A percentile compares a stretch with the other conserved stretches of the same genome.
These are phyloP conservation scores for Tamandua tetradactyla DNA, from an alignment of 2,797 vertebrate genomes.

Conservation along the genomic window DNA sequence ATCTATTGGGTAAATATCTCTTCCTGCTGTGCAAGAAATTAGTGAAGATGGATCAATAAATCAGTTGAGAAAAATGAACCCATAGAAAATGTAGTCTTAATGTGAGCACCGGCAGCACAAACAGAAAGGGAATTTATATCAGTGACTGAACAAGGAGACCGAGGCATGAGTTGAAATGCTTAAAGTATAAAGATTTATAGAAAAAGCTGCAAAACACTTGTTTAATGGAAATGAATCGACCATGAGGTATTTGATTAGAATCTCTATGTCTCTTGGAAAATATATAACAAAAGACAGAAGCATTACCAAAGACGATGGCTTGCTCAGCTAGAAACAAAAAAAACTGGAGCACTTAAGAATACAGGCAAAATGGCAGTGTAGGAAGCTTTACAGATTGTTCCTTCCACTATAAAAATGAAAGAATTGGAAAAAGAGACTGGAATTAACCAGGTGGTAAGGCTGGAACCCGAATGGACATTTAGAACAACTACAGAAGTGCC, in stretches of 20 bases:
- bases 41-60: background rate
- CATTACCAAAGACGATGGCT: background rate
- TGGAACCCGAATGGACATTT: too few species aligned
- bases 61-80: background rate
- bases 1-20: background rate
- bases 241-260: background rate
- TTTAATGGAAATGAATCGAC: background rate
- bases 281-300: background rate
- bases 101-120: background rate
- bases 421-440: too few species aligned
- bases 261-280: background rate
- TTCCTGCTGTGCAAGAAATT: background rate
- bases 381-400: too few species aligned
- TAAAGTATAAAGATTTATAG: background rate
- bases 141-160: background rate
- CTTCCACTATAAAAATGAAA: too few species aligned
- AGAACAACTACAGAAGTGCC: too few species aligned
- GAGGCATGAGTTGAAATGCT: background rate
- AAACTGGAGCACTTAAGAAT: background rate
- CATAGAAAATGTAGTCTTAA: background rate
- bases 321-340: background rate
- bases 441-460: too few species aligned
- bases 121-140: background rate
- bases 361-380: background rate
- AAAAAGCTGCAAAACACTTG: background rate